phyloP scores from a whole-genome alignment of 35 echinoderm and acorn worm species.

The Heliocidaris tuberculata region DNA sequence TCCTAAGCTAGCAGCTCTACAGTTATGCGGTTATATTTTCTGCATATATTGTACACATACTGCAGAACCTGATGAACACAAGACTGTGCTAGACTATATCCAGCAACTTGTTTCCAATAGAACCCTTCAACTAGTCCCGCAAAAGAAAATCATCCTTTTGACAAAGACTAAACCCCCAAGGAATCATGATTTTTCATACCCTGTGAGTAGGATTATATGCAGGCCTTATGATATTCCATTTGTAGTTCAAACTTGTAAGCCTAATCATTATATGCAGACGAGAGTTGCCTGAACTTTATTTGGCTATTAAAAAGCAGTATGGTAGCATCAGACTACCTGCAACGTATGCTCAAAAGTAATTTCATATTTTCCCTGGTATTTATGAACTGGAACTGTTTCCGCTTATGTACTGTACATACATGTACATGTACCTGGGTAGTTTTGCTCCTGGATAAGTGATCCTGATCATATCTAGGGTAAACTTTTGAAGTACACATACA shows the following conservation, averaged over 20 bases:
- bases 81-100: too few relatives aligned
- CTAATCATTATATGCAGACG: too few relatives aligned
- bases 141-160: too few relatives aligned
- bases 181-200: too few relatives aligned
- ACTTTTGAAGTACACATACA: neutral
- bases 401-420: neutral
- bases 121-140: too few relatives aligned
- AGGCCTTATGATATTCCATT: too few relatives aligned
- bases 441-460: neutral
- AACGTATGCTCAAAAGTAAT: neutral
- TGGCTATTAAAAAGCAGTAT: neutral
- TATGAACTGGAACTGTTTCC: neutral
- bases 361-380: slow-evolving; percentile 7
- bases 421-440: neutral
- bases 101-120: too few relatives aligned
- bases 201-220: too few relatives aligned
- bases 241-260: too few relatives aligned
- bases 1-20: neutral
- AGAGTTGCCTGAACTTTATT: neutral
- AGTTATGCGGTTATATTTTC: neutral
- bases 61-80: neutral
- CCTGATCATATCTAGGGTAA: neutral
- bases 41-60: neutral
- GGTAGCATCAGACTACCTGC: neutral
- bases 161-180: too few relatives aligned